A percentile compares a stretch with the other conserved stretches of the same genome.
Conservation (phyloP, 1,140 invertebrate genomes). For the Hylaeus anthracinus region DNA sequence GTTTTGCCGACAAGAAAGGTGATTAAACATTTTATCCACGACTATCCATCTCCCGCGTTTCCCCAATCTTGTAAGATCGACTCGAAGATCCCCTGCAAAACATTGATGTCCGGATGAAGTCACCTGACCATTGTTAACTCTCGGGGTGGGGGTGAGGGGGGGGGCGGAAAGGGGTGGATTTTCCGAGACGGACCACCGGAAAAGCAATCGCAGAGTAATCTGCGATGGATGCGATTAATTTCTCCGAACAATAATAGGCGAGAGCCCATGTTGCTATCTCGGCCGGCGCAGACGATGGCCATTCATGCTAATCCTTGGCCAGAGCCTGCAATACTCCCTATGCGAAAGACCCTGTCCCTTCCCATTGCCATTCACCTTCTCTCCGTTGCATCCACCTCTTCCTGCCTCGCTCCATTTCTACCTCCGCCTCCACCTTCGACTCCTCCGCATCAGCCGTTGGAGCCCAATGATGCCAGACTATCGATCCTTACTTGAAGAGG, state of each 20-base stretch:
- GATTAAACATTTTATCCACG: background rate
- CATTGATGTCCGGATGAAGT: conserved; percentile 22
- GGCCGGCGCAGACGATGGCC: conserved; percentile 69
- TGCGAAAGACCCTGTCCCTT: conserved; percentile 62
- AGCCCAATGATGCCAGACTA: conserved; percentile 76
- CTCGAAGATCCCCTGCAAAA: background rate
- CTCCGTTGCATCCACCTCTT: conserved; percentile 45
- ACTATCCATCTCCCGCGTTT: background rate
- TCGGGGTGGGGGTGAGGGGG: background rate
- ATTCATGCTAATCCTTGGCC: conserved; percentile 74
- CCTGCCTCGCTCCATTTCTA: conserved; percentile 27
- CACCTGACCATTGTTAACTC: conserved; percentile 17
- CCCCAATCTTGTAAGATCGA: background rate
- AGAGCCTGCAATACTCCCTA: conserved; percentile 50
- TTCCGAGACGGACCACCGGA: conserved; percentile 53
- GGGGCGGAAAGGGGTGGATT: conserved; percentile 27
- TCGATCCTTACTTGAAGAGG: conserved; percentile 70
- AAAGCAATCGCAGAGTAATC: conserved; percentile 72
- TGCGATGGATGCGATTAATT: conserved; percentile 75
- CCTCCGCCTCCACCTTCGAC: conserved; percentile 54
- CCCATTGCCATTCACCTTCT: conserved; percentile 52
- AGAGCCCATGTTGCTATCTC: conserved; percentile 70
- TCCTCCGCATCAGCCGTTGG: conserved; percentile 64
- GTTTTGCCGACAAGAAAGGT: background rate
- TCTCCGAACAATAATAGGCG: conserved; percentile 72